A percentile compares a stretch with the other conserved stretches of the same genome.
These are phyloP conservation scores for Calidris pugnax DNA, from an alignment of 2,113 vertebrate species.

Conservation along the genomic window DNA sequence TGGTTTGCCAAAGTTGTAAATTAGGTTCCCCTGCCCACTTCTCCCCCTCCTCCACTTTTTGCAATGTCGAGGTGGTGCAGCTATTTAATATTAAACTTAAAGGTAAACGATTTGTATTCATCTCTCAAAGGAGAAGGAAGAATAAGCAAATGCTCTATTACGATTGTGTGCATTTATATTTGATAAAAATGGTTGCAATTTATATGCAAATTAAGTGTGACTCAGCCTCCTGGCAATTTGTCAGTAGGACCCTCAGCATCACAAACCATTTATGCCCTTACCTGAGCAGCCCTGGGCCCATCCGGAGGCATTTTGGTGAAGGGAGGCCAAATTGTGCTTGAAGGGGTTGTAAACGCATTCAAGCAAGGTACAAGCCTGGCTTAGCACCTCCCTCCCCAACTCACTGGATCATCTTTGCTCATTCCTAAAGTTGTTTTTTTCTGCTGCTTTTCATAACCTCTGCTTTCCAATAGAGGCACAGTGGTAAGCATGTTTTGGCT, in stretches of 20 bases:
- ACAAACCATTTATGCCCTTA: not conserved
- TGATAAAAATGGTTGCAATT: slow-evolving; percentile 73
- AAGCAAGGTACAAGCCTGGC: not conserved
- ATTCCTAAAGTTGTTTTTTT: not conserved
- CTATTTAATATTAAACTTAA: slow-evolving; percentile 52
- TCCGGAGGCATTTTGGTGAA: not conserved
- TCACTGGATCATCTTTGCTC: not conserved
- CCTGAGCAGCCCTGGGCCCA: not conserved
- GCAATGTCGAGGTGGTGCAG: not conserved
- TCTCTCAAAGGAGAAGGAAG: slow-evolving; percentile 54
- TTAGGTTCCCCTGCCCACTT: not conserved
- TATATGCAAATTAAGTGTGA: slow-evolving; percentile 70
- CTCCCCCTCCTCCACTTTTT: not conserved
- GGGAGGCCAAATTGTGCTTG: not conserved
- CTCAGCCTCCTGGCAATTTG: slow-evolving; percentile 55
- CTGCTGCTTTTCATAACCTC: not conserved
- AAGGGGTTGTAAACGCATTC: not conserved
- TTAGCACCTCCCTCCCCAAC: rapidly evolving
- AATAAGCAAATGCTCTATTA: slow-evolving; percentile 63
- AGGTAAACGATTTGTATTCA: slow-evolving; percentile 65
- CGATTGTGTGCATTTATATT: slow-evolving; percentile 64
- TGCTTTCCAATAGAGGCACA: not conserved
- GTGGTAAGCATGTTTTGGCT: not conserved
- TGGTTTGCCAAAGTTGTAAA: not conserved
- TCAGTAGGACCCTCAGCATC: slow-evolving; percentile 20